These are phyloP conservation scores for Rhynchotus rufescens DNA, from an alignment of 2,797 vertebrate genomes.

Conservation along the genomic window DNA sequence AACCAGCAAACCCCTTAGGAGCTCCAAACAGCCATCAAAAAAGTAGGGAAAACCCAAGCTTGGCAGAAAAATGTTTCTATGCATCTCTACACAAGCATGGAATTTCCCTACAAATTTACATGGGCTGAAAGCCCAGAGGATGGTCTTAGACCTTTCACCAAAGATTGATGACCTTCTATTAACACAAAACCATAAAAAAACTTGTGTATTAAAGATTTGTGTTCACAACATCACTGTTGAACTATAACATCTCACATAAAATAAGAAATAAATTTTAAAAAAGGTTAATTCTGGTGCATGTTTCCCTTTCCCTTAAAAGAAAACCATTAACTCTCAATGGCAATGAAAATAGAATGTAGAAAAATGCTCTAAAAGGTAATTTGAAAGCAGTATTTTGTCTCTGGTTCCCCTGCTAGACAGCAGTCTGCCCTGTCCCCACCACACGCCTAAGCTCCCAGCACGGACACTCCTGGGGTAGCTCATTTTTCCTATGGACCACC, in stretches of 20 bases:
- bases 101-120: constrained; percentile 35
- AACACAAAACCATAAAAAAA: neutral
- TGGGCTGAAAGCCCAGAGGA: neutral
- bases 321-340: neutral
- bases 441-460: neutral
- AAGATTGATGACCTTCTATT: neutral
- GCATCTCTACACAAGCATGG: neutral
- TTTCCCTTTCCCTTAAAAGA: neutral
- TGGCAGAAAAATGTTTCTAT: neutral
- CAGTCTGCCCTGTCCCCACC: neutral
- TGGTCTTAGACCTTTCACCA: neutral
- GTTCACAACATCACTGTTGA: neutral
- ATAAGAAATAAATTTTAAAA: neutral
- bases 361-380: neutral
- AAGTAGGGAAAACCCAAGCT: constrained; percentile 14
- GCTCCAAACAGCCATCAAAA: neutral
- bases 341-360: neutral
- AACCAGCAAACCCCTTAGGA: neutral
- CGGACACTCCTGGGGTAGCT: neutral
- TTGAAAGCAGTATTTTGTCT: neutral
- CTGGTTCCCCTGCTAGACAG: neutral
- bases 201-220: neutral
- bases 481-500: neutral
- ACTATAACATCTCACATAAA: neutral
- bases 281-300: neutral